A percentile compares a stretch with the other conserved stretches of the same genome.
These are phyloP conservation scores for Phoxinus dragarum DNA, from an alignment of 2,797 vertebrate genomes.

Conservation along the genomic window DNA sequence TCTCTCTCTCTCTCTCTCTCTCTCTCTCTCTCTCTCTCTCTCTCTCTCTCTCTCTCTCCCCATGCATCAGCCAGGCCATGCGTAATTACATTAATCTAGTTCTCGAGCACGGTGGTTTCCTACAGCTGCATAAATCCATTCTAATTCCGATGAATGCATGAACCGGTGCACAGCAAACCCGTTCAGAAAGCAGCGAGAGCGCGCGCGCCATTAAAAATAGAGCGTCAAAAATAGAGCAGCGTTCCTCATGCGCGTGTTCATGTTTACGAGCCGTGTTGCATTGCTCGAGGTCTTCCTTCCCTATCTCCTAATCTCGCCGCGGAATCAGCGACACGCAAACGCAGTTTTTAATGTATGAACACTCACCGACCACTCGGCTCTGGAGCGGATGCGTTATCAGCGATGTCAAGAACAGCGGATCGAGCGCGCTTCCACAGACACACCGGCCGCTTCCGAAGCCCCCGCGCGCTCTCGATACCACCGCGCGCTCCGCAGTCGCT, in stretches of 20 bases:
- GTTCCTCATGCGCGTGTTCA: constrained; percentile 62
- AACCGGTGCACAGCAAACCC: constrained; percentile 80
- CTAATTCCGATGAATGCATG: constrained; percentile 82
- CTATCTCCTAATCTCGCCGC: constrained; percentile 36
- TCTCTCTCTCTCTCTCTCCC: not conserved
- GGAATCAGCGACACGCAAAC: constrained; percentile 15
- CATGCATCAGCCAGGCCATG: constrained; percentile 65
- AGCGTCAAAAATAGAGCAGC: constrained; percentile 50
- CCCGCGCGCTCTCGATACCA: constrained; percentile 56
- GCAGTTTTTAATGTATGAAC: not conserved
- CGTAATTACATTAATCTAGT: constrained; percentile 87
- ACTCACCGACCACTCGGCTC: constrained; percentile 57
- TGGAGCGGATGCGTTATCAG: constrained; percentile 29
- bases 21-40: not conserved
- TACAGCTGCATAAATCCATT: constrained; percentile 78
- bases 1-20: not conserved
- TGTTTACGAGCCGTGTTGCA: constrained; percentile 40
- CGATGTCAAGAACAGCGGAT: constrained; percentile 15
- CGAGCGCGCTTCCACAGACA: constrained; percentile 34
- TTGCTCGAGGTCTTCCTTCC: constrained; percentile 49
- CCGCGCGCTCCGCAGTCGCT: constrained; percentile 50
- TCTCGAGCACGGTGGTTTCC: constrained; percentile 74
- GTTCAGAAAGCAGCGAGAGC: constrained; percentile 69
- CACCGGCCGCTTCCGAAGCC: constrained; percentile 59
- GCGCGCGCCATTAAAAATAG: constrained; percentile 12